Evolutionary conservation across 2,888 invertebrate genomes (phyloP).

Genomic region (Polyploca ridens): DNA sequence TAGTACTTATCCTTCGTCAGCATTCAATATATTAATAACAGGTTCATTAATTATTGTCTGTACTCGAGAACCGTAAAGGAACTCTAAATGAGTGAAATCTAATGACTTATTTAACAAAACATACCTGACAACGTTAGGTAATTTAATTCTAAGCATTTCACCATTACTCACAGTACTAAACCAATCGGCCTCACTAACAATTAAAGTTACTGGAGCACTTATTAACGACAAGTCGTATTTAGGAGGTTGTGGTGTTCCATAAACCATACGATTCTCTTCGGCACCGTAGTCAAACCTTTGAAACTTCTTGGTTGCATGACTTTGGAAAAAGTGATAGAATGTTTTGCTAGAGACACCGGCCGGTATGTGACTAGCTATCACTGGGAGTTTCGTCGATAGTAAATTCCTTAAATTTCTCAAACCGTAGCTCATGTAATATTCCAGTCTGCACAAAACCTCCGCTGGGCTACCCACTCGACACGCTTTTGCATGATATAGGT

Average conservation of each 20-base stretch:
- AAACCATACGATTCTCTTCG: constrained; percentile 47
- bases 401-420: constrained; percentile 57
- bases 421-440: constrained; percentile 62
- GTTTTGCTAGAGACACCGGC: constrained; percentile 66
- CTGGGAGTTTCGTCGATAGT: constrained; percentile 54
- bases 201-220: constrained; percentile 58
- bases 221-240: constrained; percentile 59
- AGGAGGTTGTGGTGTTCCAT: constrained; percentile 57
- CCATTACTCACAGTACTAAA: constrained; percentile 62
- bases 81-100: constrained; percentile 73
- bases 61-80: constrained; percentile 64
- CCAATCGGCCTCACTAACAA: constrained; percentile 69
- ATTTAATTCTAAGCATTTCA: constrained; percentile 41
- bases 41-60: constrained; percentile 61
- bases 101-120: constrained; percentile 55
- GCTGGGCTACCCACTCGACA: constrained; percentile 50
- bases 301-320: constrained; percentile 59
- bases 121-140: constrained; percentile 54
- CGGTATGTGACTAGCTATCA: constrained; percentile 68
- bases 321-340: constrained; percentile 69
- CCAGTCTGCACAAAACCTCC: constrained; percentile 60
- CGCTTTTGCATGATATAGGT: constrained; percentile 56
- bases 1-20: background rate
- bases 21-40: constrained; percentile 48
- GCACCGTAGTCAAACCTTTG: constrained; percentile 65